A percentile compares a stretch with the other conserved stretches of the same genome.
phyloP scores from a whole-genome alignment of 2,888 invertebrate genomes.

The Noctua janthina region DNA sequence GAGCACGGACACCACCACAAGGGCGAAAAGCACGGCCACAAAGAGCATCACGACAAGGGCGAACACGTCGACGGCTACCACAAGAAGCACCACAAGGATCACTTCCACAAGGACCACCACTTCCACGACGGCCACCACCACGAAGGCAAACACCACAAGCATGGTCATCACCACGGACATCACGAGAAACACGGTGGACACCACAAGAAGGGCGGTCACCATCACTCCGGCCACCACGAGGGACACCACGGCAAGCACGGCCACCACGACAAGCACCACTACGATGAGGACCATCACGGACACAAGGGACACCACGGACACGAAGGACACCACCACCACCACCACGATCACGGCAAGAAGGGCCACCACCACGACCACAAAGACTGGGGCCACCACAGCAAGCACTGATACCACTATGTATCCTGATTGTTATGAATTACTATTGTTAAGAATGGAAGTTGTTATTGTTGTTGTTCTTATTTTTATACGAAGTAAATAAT shows the following conservation, averaged over 20 bases:
- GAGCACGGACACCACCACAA: conserved; percentile 94
- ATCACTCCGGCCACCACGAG: conserved; percentile 94
- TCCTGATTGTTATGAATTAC: conserved; percentile 67
- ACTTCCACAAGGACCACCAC: conserved; percentile 96
- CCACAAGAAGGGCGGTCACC: conserved; percentile 95
- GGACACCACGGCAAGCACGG: conserved; percentile 95
- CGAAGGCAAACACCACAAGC: conserved; percentile 95
- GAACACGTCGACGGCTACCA: conserved; percentile 92
- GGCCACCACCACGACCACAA: conserved; percentile 93
- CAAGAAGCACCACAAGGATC: conserved; percentile 96
- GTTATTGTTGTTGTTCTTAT: conserved; percentile 80
- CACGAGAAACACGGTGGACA: conserved; percentile 93
- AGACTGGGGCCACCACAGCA: conserved; percentile 92
- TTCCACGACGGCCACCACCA: conserved; percentile 96
- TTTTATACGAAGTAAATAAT: conserved; percentile 82
- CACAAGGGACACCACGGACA: conserved; percentile 95
- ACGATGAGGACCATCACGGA: conserved; percentile 94
- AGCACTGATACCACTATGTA: conserved; percentile 79
- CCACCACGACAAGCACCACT: conserved; percentile 94
- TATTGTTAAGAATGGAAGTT: conserved; percentile 80
- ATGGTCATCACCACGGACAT: conserved; percentile 94
- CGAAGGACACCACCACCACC: conserved; percentile 93
- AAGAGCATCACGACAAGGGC: conserved; percentile 93
- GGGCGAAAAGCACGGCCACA: conserved; percentile 94
- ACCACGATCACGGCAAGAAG: conserved; percentile 94